Conservation (phyloP, 1,140 invertebrate genomes). For the Melitaea cinxia region DNA sequence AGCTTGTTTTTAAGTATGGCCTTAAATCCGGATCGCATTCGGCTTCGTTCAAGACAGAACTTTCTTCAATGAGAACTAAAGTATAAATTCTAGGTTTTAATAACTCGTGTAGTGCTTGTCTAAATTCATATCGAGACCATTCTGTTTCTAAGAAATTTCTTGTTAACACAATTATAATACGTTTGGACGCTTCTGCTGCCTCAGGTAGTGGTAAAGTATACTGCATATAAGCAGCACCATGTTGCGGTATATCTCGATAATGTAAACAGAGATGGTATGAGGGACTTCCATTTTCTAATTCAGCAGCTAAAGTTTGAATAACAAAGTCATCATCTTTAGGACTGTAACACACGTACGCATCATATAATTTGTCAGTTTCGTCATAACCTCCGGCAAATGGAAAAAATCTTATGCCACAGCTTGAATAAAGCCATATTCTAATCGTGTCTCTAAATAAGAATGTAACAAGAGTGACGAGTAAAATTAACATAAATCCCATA, state of each 20-base stretch:
- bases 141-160: slow-evolving; percentile 93
- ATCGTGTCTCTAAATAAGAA: slow-evolving; percentile 93
- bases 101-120: slow-evolving; percentile 92
- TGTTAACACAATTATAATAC: slow-evolving; percentile 90
- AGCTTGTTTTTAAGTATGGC: slow-evolving; percentile 92
- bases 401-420: slow-evolving; percentile 92
- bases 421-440: slow-evolving; percentile 93
- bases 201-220: slow-evolving; percentile 90
- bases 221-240: slow-evolving; percentile 86
- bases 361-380: slow-evolving; percentile 93
- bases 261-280: slow-evolving; percentile 93
- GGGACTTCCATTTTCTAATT: slow-evolving; percentile 90
- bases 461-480: slow-evolving; percentile 87
- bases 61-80: slow-evolving; percentile 92
- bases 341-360: slow-evolving; percentile 96
- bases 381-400: slow-evolving; percentile 85
- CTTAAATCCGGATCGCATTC: slow-evolving; percentile 93
- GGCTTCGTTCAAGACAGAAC: slow-evolving; percentile 87
- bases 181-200: slow-evolving; percentile 91
- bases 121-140: slow-evolving; percentile 92
- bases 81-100: slow-evolving; percentile 90
- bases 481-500: slow-evolving; percentile 86
- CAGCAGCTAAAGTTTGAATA: slow-evolving; percentile 90
- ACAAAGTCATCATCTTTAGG: slow-evolving; percentile 96
- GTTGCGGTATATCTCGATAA: slow-evolving; percentile 89